Base-by-base conservation (phyloP, 2,888 invertebrate genomes). In the Myopa testacea region DNA sequence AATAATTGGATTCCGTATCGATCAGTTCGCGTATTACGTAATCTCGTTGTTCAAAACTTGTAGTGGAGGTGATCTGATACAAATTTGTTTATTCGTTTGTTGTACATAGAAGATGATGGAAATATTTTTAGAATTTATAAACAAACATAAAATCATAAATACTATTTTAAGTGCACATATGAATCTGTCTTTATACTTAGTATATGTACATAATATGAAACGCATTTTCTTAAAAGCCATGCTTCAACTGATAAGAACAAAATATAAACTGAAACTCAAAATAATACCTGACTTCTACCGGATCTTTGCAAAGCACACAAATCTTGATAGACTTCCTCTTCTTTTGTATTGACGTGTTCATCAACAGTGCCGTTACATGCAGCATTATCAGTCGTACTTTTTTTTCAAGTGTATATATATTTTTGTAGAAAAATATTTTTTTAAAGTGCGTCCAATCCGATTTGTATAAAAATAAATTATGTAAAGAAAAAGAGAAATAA, bases 1-100 rank as follows among this genome's bases (percentile, higher is more conserved):
- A 94, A 88, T 99, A 99, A 90, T 99, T 99, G 85, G 94, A 94
- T 90, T 99, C 99, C 0, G 99, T 99, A 88, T 98, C 98, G 60
- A 98, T 93, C 76, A 99, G 91, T 89, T 99, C 99, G 81, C 95
- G 93, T 85, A 96, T 95, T 69, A 96, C 96, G 88, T 96, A 97
- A 89, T 98, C 98, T 79, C 98, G 92, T 89, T 98, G 98, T 89
- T 97, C 97, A 82, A 93, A 89, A 84, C 92, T 92, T 83, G 92
- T 92, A 82, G 87, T 82, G 8, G 88, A 87, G 38, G 91, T 91
- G 78, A 87, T 84, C 88, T 88, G 81, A 75, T 76, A 67, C 63
- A 40, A 55, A 72, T 55, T 14, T 16, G 45, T 8, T 73, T 16
- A 3, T 65, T 37, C 0, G 1, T 63, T 65, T 65, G 37, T 14